Conservation (phyloP, 2,113 vertebrate species). For the Campylorhamphus procurvoides region DNA sequence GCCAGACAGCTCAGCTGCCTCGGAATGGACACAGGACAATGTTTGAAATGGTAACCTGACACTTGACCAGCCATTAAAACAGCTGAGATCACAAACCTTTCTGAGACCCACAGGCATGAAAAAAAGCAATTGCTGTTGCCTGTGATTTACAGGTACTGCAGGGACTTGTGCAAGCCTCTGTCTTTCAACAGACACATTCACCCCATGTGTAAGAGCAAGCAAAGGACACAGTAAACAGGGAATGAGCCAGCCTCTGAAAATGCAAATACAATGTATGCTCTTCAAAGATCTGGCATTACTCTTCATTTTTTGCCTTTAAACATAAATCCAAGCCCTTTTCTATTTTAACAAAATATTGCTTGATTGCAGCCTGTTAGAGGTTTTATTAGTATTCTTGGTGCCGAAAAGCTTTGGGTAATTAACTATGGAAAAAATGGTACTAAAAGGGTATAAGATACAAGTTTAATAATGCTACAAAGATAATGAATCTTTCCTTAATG, state of each 20-base stretch:
- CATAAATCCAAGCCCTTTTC: background rate
- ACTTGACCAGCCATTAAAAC: background rate
- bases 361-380: background rate
- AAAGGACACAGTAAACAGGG: background rate
- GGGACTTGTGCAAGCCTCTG: background rate
- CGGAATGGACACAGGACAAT: background rate
- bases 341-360: background rate
- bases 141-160: background rate
- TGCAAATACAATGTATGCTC: background rate
- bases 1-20: background rate
- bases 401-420: constrained; percentile 11
- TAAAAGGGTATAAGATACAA: background rate
- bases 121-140: background rate
- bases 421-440: background rate
- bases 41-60: background rate
- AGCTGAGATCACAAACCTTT: constrained; percentile 14
- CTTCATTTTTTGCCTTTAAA: background rate
- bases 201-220: background rate
- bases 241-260: background rate
- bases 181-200: background rate
- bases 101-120: background rate
- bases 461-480: constrained; percentile 18
- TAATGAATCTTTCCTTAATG: constrained; percentile 9
- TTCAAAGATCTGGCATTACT: background rate
- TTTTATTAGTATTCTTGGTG: constrained; percentile 4